A percentile compares a stretch with the other conserved stretches of the same genome.
phyloP scores from a whole-genome alignment of 2,113 vertebrate genomes.

The Pitta sordida region DNA sequence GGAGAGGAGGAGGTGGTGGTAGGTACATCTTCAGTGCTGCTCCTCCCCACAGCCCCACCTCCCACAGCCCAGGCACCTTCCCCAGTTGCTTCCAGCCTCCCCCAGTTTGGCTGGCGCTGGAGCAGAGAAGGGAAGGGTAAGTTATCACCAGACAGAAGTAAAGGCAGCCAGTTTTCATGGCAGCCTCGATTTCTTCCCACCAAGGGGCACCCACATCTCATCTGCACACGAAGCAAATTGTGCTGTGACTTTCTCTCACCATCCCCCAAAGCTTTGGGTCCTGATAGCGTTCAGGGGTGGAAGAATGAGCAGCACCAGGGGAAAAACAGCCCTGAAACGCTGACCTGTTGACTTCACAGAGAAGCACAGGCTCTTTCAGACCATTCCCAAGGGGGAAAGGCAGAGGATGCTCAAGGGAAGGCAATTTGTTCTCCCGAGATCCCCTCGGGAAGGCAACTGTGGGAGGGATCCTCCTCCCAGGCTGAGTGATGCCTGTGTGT shows the following conservation, averaged over 20 bases:
- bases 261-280: background rate
- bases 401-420: background rate
- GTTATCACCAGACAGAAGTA: background rate
- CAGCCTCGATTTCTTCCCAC: slow-evolving; percentile 53
- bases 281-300: background rate
- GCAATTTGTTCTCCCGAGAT: background rate
- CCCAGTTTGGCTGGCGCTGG: background rate
- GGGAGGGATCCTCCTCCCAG: background rate
- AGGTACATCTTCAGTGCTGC: background rate
- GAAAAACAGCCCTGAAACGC: background rate
- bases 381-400: background rate
- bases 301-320: background rate
- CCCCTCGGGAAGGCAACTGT: background rate
- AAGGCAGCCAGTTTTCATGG: background rate
- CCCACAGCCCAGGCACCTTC: background rate
- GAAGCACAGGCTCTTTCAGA: background rate
- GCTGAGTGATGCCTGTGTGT: background rate
- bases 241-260: slow-evolving; percentile 22
- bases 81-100: background rate
- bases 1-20: background rate
- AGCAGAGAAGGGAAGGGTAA: background rate
- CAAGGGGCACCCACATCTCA: slow-evolving; percentile 2
- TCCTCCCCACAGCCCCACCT: background rate
- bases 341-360: background rate
- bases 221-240: slow-evolving; percentile 33